These are phyloP conservation scores for Pogona vitticeps DNA, from an alignment of 2,113 vertebrate species.

Conservation along the genomic window DNA sequence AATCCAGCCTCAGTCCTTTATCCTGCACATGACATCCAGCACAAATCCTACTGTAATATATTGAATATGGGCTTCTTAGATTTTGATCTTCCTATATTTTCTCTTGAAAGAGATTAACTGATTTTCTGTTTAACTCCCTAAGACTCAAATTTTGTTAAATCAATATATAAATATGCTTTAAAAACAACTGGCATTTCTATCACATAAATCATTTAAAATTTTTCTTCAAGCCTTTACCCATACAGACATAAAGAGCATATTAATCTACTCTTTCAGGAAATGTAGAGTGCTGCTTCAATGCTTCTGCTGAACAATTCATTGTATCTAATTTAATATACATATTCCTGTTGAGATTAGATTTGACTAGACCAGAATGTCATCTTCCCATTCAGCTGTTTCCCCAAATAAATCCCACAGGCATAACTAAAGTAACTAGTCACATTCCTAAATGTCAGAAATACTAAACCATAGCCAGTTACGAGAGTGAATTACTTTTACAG, in stretches of 20 bases:
- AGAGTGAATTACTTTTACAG: neutral
- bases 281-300: neutral
- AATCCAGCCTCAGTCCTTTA: too few species aligned
- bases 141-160: neutral
- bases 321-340: conserved; percentile 8
- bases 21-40: too few species aligned
- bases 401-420: neutral
- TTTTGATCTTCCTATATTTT: too few species aligned
- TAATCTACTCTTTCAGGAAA: neutral
- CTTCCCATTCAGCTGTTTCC: neutral
- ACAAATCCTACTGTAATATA: neutral
- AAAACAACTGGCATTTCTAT: neutral
- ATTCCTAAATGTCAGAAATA: neutral
- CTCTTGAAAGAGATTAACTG: neutral
- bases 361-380: neutral
- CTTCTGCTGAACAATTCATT: conserved; percentile 6
- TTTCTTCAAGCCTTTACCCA: neutral
- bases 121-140: neutral
- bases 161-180: accelerated
- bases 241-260: neutral
- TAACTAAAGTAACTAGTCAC: neutral
- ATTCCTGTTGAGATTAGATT: neutral
- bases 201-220: neutral
- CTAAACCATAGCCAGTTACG: neutral
- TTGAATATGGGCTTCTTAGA: neutral